Evolutionary conservation across 2,797 vertebrate genomes (phyloP).

Genomic region (Chloroceryle inda): DNA sequence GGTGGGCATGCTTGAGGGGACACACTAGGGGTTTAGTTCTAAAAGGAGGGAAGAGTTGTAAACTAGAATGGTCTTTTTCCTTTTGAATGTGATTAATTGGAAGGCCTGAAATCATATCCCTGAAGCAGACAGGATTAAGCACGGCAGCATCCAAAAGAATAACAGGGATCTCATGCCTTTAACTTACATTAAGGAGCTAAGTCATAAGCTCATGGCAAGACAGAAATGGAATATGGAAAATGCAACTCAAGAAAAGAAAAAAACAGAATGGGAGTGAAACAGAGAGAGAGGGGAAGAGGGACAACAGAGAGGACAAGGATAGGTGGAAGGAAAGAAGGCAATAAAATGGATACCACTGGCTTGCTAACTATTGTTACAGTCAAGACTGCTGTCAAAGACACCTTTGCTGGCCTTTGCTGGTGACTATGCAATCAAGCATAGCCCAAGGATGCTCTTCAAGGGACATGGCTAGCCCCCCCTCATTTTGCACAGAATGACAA

Average conservation of each 20-base stretch:
- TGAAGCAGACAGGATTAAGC: not conserved
- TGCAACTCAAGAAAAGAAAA: not conserved
- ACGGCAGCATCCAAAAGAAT: not conserved
- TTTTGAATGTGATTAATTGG: not conserved
- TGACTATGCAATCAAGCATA: not conserved
- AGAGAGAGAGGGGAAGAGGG: not conserved
- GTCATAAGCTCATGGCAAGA: not conserved
- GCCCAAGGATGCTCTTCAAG: not conserved
- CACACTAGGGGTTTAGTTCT: not conserved
- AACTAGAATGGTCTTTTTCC: not conserved
- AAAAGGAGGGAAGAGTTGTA: not conserved
- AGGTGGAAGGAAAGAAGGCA: not conserved
- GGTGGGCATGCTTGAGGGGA: not conserved
- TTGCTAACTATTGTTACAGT: not conserved
- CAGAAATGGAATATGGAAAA: not conserved
- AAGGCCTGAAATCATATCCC: not conserved
- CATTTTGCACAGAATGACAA: not conserved
- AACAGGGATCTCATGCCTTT: not conserved
- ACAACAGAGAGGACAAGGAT: not conserved
- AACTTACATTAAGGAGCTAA: not conserved
- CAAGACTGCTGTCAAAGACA: not conserved
- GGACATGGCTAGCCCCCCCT: rapidly evolving
- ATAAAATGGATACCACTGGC: not conserved
- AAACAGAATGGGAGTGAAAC: not conserved
- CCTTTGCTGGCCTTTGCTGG: not conserved